Conservation (phyloP, 2,797 vertebrate genomes). For the Myoxocephalus aenaeus region DNA sequence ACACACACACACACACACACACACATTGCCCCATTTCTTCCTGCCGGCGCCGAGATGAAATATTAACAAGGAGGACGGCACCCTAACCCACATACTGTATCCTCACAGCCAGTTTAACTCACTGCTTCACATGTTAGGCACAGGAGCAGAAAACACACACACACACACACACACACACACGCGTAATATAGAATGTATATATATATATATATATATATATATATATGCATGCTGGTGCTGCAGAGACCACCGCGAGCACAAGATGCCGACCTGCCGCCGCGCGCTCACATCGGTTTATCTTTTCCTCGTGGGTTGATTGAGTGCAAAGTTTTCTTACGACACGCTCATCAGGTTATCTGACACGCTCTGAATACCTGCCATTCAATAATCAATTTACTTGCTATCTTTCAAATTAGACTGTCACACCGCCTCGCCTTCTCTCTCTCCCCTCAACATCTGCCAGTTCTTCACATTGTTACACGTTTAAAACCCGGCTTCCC, state of each 20-base stretch:
- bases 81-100: conserved; percentile 69
- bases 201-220: background rate
- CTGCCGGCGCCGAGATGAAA: conserved; percentile 62
- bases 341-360: conserved; percentile 55
- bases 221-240: background rate
- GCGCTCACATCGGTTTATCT: conserved; percentile 25
- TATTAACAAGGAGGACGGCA: conserved; percentile 72
- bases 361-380: conserved; percentile 62
- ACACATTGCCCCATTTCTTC: conserved; percentile 65
- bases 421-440: conserved; percentile 11
- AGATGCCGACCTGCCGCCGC: too few species aligned
- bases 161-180: background rate
- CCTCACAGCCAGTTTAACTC: conserved; percentile 52
- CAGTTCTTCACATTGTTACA: conserved; percentile 30
- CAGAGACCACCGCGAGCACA: background rate
- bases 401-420: conserved; percentile 47
- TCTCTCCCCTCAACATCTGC: conserved; percentile 40
- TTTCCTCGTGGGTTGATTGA: conserved; percentile 53
- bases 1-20: too few species aligned
- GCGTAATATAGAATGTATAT: too few species aligned
- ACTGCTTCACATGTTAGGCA: conserved; percentile 41
- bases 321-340: conserved; percentile 52
- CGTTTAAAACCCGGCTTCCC: conserved; percentile 21
- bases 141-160: conserved; percentile 29
- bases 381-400: conserved; percentile 65